Evolutionary conservation across 2,888 invertebrate species (phyloP), one percentile per base, ranked within the genome.

Genomic region (Candidula unifasciata): DNA sequence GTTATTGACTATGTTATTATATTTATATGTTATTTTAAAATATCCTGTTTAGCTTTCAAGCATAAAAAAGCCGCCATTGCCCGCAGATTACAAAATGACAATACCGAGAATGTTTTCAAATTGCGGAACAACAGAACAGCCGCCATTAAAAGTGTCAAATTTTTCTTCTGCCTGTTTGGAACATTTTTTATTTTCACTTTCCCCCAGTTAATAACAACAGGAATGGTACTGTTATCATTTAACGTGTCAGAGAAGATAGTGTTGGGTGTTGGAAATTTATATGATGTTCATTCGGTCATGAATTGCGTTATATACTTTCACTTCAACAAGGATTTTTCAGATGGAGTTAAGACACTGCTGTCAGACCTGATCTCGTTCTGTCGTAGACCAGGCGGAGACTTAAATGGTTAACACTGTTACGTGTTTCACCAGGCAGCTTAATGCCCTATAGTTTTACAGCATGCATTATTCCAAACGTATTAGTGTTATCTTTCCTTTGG

Each of bases 321-420:
- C n/a, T 57, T 77, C 33, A 30, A 30, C 60, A 77, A 57, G 21
- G 77, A 57, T n/a, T 77, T 77, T 21, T 77, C 30, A 33, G 21
- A 18, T 18, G 33, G 37, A 16, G 1, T 69, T 2, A 69, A 69
- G 69, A 69, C 3, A 76, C 57, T 78, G 37, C 8, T 52, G 44
- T 44, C n/a, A 13, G 44, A 44, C 13, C 3, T 66, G 3, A n/a
- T n/a, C 8, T 27, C 2, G 3, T 66, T 10, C 27, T 66, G 3
- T 21, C 3, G 60, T 8, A 60, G 3, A 60, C 60, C 6, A 44
- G 6, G 44, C 13, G 13, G 8, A 13, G 44, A 44, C 44, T 44
- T 6, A 6, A 44, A 44, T 44, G 44, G 6, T 44, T 10, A 10
- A 44, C 44, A 6, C 44, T 13, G 13, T 44, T 44, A 44, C 6